These are phyloP conservation scores for Horisme vitalbata DNA, from an alignment of 2,888 invertebrate species.

Conservation along the genomic window DNA sequence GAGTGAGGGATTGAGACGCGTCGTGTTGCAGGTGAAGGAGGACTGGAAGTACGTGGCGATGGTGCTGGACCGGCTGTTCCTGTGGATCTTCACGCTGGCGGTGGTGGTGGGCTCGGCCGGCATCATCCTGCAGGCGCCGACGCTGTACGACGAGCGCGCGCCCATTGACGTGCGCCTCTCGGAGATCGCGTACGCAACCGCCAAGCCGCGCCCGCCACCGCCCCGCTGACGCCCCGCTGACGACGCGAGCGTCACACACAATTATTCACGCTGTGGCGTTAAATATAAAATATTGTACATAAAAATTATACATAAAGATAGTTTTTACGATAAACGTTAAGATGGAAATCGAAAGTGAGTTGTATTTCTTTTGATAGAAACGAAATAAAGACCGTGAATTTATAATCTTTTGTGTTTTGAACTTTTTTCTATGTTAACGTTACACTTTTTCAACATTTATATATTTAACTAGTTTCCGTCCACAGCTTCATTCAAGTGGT, in stretches of 20 bases:
- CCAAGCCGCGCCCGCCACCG: constrained; percentile 87
- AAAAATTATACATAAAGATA: constrained; percentile 64
- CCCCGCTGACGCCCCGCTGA: constrained; percentile 45
- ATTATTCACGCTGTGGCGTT: constrained; percentile 54
- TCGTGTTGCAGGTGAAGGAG: constrained; percentile 92
- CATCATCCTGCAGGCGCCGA: constrained; percentile 97
- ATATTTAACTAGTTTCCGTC: too few relatives aligned
- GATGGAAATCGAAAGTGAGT: constrained; percentile 69
- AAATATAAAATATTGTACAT: constrained; percentile 61
- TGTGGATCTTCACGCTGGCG: constrained; percentile 98
- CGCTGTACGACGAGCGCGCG: constrained; percentile 94
- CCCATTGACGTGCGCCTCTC: constrained; percentile 94
- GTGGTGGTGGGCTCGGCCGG: constrained; percentile 97
- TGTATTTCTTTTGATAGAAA: constrained; percentile 81
- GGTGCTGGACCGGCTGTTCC: constrained; percentile 97
- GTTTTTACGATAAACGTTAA: constrained; percentile 74
- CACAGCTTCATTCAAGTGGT: too few relatives aligned
- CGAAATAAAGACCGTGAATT: constrained; percentile 74
- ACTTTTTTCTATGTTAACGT: too few relatives aligned
- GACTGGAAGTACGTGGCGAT: constrained; percentile 99
- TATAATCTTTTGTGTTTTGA: too few relatives aligned
- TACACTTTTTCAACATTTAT: too few relatives aligned
- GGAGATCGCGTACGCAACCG: constrained; percentile 94
- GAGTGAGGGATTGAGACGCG: constrained; percentile 35
- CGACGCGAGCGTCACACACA: constrained; percentile 26